Evolutionary conservation across 2,888 invertebrate species (phyloP).

Genomic region (Plebejus argus): DNA sequence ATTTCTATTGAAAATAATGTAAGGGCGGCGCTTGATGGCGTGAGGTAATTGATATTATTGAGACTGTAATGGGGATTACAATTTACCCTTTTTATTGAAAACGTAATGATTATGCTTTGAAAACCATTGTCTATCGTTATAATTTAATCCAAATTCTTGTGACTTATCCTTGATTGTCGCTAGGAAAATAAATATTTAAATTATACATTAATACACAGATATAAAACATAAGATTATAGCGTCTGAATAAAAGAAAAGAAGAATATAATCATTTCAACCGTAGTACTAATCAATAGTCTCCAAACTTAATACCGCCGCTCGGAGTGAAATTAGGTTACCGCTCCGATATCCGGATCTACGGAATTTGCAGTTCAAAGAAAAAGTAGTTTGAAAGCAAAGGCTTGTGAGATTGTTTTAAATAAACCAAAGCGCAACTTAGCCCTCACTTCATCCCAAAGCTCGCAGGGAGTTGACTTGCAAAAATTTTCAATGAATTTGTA

Average conservation of each 20-base stretch:
- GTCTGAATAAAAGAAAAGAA: too few species aligned
- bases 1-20: constrained; percentile 24
- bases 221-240: too few species aligned
- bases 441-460: constrained; percentile 30
- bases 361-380: constrained; percentile 35
- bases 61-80: background rate
- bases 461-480: constrained; percentile 29
- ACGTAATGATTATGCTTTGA: background rate
- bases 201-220: background rate
- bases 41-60: background rate
- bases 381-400: constrained; percentile 38
- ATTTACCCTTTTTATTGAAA: too few species aligned
- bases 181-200: background rate
- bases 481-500: constrained; percentile 20
- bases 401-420: constrained; percentile 36
- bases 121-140: background rate
- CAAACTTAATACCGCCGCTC: constrained; percentile 10
- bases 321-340: constrained; percentile 28
- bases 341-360: constrained; percentile 32
- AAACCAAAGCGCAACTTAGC: constrained; percentile 30
- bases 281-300: constrained; percentile 18
- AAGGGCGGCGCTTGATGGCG: background rate
- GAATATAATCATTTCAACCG: constrained; percentile 1
- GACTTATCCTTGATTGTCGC: background rate
- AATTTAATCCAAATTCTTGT: background rate